Conservation (phyloP, 2,113 vertebrate species). For the Nycticebus coucang region DNA sequence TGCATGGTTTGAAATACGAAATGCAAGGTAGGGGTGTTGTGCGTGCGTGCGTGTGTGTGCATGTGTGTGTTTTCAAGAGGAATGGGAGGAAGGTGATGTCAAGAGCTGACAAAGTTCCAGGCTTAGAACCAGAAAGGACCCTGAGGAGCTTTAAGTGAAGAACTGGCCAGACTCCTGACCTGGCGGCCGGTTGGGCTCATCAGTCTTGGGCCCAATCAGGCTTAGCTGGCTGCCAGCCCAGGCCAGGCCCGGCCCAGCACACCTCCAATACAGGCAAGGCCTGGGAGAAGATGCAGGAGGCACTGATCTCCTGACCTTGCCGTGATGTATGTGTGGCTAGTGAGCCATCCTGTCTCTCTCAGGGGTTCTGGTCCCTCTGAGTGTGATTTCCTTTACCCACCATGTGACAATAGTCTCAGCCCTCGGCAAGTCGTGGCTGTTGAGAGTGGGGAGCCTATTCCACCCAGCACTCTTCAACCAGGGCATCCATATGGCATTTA, state of each 20-base stretch:
- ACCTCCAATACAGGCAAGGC: neutral
- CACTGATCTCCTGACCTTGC: neutral
- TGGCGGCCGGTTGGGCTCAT: neutral
- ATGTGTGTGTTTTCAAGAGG: neutral
- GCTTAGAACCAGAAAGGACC: neutral
- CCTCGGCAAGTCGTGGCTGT: neutral
- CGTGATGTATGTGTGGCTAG: neutral
- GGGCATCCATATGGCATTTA: neutral
- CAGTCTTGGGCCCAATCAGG: neutral
- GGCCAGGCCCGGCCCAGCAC: neutral
- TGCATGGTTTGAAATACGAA: neutral
- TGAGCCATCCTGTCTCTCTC: neutral
- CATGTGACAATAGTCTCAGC: neutral
- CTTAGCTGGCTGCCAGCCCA: neutral
- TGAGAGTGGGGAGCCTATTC: neutral
- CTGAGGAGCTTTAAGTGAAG: conserved; percentile 40
- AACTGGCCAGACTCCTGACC: conserved; percentile 45
- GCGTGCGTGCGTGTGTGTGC: neutral
- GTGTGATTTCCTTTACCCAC: neutral
- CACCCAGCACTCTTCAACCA: neutral
- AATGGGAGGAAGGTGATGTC: neutral
- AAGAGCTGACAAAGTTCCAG: neutral
- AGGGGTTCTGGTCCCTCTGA: neutral
- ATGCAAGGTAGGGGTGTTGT: neutral
- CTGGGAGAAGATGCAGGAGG: neutral